Conservation (phyloP, 1,140 invertebrate species). For the Lordiphosa mommai region DNA sequence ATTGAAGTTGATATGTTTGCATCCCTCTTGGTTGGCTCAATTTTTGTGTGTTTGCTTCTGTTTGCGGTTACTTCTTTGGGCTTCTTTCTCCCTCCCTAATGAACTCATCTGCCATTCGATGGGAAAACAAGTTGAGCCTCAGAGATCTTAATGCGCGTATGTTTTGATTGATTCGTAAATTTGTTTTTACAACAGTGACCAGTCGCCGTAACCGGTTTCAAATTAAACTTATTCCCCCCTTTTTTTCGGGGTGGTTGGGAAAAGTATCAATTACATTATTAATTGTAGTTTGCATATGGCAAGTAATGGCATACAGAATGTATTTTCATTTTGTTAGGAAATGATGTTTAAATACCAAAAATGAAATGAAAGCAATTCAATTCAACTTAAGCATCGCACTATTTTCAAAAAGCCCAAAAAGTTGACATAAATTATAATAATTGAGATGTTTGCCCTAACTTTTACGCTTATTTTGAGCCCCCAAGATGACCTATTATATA, state of each 20-base stretch:
- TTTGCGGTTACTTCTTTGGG: constrained; percentile 22
- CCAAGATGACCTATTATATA: too few relatives aligned
- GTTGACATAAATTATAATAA: too few relatives aligned
- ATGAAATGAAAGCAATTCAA: too few relatives aligned
- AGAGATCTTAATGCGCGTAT: constrained; percentile 71
- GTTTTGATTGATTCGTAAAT: constrained; percentile 79
- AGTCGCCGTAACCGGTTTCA: constrained; percentile 31
- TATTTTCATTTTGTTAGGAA: background rate
- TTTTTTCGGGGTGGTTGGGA: background rate
- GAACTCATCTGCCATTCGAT: constrained; percentile 51
- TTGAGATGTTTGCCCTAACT: too few relatives aligned
- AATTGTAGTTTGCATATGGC: constrained; percentile 26
- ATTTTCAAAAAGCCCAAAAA: too few relatives aligned
- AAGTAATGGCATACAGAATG: background rate
- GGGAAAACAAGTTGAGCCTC: constrained; percentile 67
- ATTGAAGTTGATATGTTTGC: constrained; percentile 41
- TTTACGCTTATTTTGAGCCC: too few relatives aligned
- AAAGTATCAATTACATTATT: constrained; percentile 71
- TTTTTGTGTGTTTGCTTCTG: constrained; percentile 12
- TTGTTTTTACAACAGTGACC: constrained; percentile 53
- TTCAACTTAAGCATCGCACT: too few relatives aligned
- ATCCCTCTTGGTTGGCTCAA: constrained; percentile 8
- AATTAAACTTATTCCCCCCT: background rate
- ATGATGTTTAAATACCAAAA: too few relatives aligned
- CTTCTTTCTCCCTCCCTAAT: constrained; percentile 15